These are phyloP conservation scores for Avahi laniger DNA, from an alignment of 2,797 vertebrate genomes.

Conservation along the genomic window DNA sequence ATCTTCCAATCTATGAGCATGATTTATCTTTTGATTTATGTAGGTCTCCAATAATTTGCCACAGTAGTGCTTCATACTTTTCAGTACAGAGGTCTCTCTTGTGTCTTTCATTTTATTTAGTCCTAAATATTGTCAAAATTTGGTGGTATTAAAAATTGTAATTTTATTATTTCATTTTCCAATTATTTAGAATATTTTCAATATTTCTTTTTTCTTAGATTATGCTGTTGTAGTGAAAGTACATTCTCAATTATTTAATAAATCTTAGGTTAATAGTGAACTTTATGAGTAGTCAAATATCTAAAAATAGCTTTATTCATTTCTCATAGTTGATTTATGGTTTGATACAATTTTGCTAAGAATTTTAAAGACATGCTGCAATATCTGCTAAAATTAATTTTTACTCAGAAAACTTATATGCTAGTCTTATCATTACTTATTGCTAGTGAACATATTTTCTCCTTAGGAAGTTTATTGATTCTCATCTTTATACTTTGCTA, in stretches of 20 bases:
- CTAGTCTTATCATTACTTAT: not conserved
- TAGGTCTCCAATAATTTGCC: not conserved
- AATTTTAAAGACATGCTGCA: not conserved
- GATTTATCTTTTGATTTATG: not conserved
- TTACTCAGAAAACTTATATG: not conserved
- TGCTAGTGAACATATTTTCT: not conserved
- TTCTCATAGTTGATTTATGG: conserved; percentile 28
- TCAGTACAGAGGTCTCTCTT: not conserved
- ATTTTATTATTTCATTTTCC: conserved; percentile 21
- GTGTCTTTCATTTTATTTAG: conserved; percentile 16
- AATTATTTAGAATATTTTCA: conserved; percentile 19
- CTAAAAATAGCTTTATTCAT: conserved; percentile 42
- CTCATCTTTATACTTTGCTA: not conserved
- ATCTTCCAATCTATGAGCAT: not conserved
- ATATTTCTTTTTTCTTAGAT: conserved; percentile 13
- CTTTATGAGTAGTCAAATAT: not conserved
- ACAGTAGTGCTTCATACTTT: not conserved
- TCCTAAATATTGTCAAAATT: not conserved
- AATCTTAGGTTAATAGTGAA: not conserved
- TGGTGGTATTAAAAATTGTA: not conserved
- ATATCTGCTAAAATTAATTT: conserved; percentile 1
- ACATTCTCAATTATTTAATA: conserved; percentile 36
- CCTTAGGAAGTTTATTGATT: not conserved
- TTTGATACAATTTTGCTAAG: conserved; percentile 26
- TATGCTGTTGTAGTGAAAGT: not conserved